These are phyloP conservation scores for Dorcus parallelipipedus DNA, from an alignment of 2,888 invertebrate species.

Conservation along the genomic window DNA sequence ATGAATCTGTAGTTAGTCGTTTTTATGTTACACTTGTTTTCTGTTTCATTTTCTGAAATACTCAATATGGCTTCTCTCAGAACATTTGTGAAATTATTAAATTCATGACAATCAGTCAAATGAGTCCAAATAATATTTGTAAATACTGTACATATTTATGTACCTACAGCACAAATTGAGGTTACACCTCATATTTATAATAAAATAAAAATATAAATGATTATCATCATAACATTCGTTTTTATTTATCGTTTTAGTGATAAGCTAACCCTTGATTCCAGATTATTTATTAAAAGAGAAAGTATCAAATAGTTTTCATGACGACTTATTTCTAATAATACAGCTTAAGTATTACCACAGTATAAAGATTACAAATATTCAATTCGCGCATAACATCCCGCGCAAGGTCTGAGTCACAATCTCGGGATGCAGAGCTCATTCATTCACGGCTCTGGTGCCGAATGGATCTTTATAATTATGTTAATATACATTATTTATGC, in stretches of 20 bases:
- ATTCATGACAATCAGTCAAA: constrained; percentile 25
- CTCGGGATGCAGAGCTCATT: no score
- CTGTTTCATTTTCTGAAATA: constrained; percentile 18
- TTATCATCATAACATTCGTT: background rate
- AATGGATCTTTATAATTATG: no score
- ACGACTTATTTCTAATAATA: no score
- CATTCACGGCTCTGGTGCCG: no score
- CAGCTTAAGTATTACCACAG: no score
- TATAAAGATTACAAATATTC: no score
- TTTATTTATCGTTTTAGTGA: background rate
- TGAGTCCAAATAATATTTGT: constrained; percentile 22
- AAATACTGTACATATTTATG: constrained; percentile 23
- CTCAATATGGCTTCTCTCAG: constrained; percentile 25
- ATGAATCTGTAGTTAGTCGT: constrained; percentile 17
- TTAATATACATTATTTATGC: no score
- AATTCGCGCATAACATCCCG: no score
- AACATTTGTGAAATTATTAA: constrained; percentile 16
- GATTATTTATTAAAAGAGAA: background rate
- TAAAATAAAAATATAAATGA: constrained; percentile 19
- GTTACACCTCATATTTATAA: constrained; percentile 22
- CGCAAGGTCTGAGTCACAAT: no score
- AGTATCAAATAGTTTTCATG: no score
- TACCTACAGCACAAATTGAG: constrained; percentile 17
- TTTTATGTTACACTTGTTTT: constrained; percentile 16
- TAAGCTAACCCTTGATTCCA: background rate